Evolutionary conservation across 30 jellyfish, hydroid and myxozoan species (phyloP).

Genomic region (Hydractinia echinata): DNA sequence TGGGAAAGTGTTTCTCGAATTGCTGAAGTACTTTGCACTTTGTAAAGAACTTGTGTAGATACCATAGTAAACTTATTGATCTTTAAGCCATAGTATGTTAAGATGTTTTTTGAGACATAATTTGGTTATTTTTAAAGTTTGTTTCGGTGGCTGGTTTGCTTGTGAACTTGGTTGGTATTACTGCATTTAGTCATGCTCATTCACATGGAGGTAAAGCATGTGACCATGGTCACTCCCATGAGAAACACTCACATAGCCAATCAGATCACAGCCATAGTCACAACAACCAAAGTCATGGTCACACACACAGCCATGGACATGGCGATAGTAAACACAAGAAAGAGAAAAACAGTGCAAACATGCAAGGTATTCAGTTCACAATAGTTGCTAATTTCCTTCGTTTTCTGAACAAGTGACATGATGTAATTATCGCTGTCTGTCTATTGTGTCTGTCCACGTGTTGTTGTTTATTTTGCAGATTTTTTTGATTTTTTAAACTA

Average conservation of each 20-base stretch:
- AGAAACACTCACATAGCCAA: slow-evolving; percentile 32
- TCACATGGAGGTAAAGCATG: slow-evolving; percentile 76
- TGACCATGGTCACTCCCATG: slow-evolving; percentile 31
- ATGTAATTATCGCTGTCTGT: background rate
- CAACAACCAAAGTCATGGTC: slow-evolving; percentile 49
- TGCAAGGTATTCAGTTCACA: slow-evolving; percentile 55
- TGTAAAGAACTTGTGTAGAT: no score
- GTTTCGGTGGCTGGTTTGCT: slow-evolving; percentile 77
- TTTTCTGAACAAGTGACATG: background rate
- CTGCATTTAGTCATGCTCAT: slow-evolving; percentile 88
- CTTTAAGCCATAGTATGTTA: no score
- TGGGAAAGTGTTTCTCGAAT: no score
- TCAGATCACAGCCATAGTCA: slow-evolving; percentile 40
- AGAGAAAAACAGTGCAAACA: slow-evolving; percentile 65
- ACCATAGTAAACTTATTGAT: no score
- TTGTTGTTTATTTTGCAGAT: background rate
- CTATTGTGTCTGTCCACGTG: background rate
- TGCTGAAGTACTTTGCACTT: no score
- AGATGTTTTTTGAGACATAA: background rate
- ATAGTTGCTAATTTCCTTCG: background rate
- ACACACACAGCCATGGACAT: slow-evolving; percentile 29
- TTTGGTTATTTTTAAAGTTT: slow-evolving; percentile 20
- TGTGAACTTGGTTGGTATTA: slow-evolving; percentile 69
- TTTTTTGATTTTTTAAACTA: background rate
- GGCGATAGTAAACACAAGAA: slow-evolving; percentile 21